Evolutionary conservation across 1,140 invertebrate genomes (phyloP), one percentile per base, ranked within the genome.

Genomic region (Tigriopus japonicus): DNA sequence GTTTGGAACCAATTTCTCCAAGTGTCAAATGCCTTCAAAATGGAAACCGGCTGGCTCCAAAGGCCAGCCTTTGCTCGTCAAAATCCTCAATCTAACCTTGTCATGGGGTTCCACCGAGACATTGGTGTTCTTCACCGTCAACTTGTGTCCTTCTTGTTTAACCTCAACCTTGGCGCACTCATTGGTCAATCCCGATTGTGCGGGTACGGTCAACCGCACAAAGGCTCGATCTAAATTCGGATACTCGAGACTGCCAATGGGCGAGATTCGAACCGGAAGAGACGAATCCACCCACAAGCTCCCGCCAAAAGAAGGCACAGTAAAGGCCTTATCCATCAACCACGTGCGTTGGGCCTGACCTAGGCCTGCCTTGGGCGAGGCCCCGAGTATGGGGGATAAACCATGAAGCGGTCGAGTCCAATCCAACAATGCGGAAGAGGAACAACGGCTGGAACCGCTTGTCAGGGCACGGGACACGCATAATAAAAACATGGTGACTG

Each of bases 201-300:
- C 45, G 15, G 15, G 21, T 10, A 19, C 45, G 21, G 19, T 23
- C 14, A 54, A 21, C 52, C 35, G 21, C n/a, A 58, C 40, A 41
- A 58, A 41, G 10, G 55, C 55, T 19, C 28, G n/a, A 19, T 58
- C 55, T 17, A 58, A 23, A 23, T 58, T 58, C 14, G 55, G 55
- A 43, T 58, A 42, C 14, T 58, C 55, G 6, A 41, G 10, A 14
- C 28, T 23, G 1, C 21, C 42, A 7, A 42, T 15, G 13, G 55
- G 40, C 15, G 24, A 41, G 55, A 58, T 23, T 28, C 35, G 21
- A 1, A 54, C 52, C n/a, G 21, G 19, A 21, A 28, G 21, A 6
- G 52, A 6, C 14, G 21, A 41, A 13, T 23, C 17, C 28, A 58
- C 13, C 24, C 24, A 41, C 21, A 58, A 17, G 23, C 21, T 28